Evolutionary conservation across 2,113 vertebrate species (phyloP).

Genomic region (Gnathonemus echidnorhynchus): DNA sequence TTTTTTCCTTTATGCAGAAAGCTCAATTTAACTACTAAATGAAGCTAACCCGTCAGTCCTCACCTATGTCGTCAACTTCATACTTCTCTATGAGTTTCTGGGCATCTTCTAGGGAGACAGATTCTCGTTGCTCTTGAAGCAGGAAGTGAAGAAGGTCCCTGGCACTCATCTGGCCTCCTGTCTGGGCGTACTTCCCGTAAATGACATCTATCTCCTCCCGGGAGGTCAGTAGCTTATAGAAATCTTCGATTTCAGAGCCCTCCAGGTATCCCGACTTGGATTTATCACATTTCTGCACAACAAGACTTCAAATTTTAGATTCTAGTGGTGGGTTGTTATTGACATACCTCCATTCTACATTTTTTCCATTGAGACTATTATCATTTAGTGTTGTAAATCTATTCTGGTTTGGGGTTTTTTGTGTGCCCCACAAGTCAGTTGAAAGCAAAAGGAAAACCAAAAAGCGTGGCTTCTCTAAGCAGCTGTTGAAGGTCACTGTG

Average conservation of each 20-base stretch:
- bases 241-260: conserved; percentile 77
- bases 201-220: conserved; percentile 75
- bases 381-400: background rate
- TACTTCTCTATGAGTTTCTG: conserved; percentile 74
- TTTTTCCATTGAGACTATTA: background rate
- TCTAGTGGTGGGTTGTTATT: background rate
- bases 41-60: conserved; percentile 28
- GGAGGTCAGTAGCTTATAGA: conserved; percentile 82
- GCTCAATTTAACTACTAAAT: background rate
- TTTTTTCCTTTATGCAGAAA: background rate
- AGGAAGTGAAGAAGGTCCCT: conserved; percentile 74
- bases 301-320: background rate
- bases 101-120: conserved; percentile 56
- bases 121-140: conserved; percentile 67
- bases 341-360: background rate
- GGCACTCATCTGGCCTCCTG: conserved; percentile 62
- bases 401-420: background rate
- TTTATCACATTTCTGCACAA: conserved; percentile 77
- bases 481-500: background rate
- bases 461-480: background rate
- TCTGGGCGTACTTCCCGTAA: conserved; percentile 61
- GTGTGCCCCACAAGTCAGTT: background rate
- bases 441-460: background rate
- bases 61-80: conserved; percentile 79
- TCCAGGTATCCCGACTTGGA: conserved; percentile 76